Evolutionary conservation across 2,888 invertebrate species (phyloP).

Genomic region (Aspidiotus rigidus): DNA sequence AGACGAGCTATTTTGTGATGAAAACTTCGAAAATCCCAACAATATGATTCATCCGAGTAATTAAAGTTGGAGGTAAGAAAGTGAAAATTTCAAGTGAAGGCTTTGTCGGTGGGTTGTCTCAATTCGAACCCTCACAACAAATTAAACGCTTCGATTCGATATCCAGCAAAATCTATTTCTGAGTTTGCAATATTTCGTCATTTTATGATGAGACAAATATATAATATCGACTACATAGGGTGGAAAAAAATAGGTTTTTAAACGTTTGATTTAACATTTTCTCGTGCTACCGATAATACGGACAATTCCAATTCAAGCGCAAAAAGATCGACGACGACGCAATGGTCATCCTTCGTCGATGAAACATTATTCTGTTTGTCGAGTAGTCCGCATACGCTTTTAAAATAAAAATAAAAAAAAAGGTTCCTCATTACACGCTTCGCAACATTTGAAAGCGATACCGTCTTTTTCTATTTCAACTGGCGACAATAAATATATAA

Average conservation of each 20-base stretch:
- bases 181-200: no score
- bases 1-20: no score
- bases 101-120: no score
- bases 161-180: no score
- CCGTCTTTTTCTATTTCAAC: conserved; percentile 16
- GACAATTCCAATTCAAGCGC: not conserved
- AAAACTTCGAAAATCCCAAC: no score
- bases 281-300: not conserved
- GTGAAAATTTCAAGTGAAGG: no score
- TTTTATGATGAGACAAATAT: no score
- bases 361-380: conserved; percentile 27
- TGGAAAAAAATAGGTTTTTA: not conserved
- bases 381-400: conserved; percentile 20
- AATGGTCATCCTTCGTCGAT: conserved; percentile 24
- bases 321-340: conserved; percentile 2
- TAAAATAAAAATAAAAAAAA: conserved; percentile 5
- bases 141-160: no score
- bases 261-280: conserved; percentile 2
- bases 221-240: not conserved
- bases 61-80: no score
- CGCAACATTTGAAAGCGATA: conserved; percentile 18
- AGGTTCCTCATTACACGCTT: conserved; percentile 28
- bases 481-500: conserved; percentile 31
- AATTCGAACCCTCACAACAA: no score
- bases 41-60: no score